Evolutionary conservation across 2,113 vertebrate genomes (phyloP).

Genomic region (Petromus typicus): DNA sequence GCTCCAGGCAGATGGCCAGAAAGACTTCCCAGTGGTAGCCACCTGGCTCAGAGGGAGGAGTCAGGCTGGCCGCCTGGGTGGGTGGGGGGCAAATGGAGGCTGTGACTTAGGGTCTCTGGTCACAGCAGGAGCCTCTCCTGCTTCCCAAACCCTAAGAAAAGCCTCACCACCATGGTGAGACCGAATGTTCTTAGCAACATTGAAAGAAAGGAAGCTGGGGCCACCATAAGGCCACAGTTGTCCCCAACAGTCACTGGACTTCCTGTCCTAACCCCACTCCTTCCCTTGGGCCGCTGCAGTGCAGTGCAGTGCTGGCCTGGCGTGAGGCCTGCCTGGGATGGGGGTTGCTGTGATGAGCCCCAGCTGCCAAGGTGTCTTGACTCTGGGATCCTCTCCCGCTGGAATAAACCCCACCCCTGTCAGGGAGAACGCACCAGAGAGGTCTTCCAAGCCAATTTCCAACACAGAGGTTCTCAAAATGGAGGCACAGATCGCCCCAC

Average conservation of each 20-base stretch:
- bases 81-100: neutral
- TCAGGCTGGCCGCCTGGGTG: neutral
- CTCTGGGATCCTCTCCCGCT: neutral
- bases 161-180: neutral
- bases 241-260: neutral
- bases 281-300: neutral
- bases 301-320: neutral
- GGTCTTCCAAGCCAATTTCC: neutral
- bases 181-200: neutral
- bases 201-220: neutral
- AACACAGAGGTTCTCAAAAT: neutral
- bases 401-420: neutral
- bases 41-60: neutral
- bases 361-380: neutral
- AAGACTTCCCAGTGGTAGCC: neutral
- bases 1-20: constrained; percentile 3
- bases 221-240: neutral
- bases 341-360: neutral
- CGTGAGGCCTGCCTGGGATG: neutral
- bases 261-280: rapidly evolving
- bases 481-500: neutral
- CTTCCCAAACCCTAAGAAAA: neutral
- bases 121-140: neutral
- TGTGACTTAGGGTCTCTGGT: neutral
- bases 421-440: neutral